A percentile compares a stretch with the other conserved stretches of the same genome.
Evolutionary conservation across 2,797 vertebrate species (phyloP).

Genomic region (Siniperca scherzeri): DNA sequence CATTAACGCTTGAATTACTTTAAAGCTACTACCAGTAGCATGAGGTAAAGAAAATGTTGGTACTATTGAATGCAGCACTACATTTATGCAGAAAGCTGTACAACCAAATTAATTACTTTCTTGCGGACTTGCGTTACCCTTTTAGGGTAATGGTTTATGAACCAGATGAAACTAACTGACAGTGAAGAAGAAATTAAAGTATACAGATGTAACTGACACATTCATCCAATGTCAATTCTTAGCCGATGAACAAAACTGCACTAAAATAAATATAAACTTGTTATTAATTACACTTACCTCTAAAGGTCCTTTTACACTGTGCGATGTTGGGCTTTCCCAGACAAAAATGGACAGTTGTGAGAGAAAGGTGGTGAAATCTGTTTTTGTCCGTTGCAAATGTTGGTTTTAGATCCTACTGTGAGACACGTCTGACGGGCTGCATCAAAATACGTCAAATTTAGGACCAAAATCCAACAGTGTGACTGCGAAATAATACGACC

Average conservation of each 20-base stretch:
- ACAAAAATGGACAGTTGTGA: background rate
- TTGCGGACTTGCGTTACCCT: background rate
- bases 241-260: background rate
- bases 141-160: background rate
- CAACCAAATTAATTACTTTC: background rate
- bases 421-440: background rate
- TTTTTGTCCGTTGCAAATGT: background rate
- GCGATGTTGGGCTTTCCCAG: background rate
- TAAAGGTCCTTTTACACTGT: background rate
- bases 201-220: background rate
- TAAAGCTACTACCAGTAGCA: background rate
- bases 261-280: background rate
- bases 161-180: too few relatives aligned
- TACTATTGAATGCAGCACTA: background rate
- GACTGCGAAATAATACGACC: background rate
- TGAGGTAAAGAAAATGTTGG: background rate
- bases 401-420: background rate
- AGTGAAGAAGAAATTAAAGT: background rate
- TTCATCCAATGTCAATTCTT: background rate
- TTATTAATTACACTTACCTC: background rate
- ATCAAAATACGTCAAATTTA: too few relatives aligned
- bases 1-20: background rate
- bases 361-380: background rate
- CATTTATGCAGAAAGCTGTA: too few relatives aligned
- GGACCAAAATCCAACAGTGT: background rate